Base-by-base conservation (phyloP, 53 echinoderm and acorn worm species). In the Mesocentrotus franciscanus region DNA sequence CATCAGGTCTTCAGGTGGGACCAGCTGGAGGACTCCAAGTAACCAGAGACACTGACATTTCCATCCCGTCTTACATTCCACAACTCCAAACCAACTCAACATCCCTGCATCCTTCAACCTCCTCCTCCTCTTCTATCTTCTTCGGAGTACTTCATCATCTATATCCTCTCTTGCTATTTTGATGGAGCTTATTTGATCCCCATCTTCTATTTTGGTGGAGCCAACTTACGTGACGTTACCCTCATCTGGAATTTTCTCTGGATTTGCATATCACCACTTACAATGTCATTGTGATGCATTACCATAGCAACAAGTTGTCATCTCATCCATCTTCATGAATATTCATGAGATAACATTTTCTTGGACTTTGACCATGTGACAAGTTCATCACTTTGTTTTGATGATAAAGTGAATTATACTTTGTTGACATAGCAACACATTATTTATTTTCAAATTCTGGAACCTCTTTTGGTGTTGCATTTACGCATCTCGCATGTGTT, bases 31-130 rank as follows among this genome's bases (percentile, higher is more conserved):
- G 90, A 90, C 85, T 60, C 17, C 90, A 66, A 35, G 93, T 59
- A 93, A 93, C 93, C 76, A 93, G 93, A 93, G 76, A 93, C 93
- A 64, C 92, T 93, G 93, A 93, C 93, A 93, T 93, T 93, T 93
- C 93, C 93, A 93, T 74, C 74, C 93, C 93, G 72, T 64, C 92
- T 74, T 93, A 93, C 93, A 93, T 93, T 93, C 93, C 93, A 93
- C 93, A 42, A 49, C 72, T 93, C 93, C 56, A 93, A 92, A 92
- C 92, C 92, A 92, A 92, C 62, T 92, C 62, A 92, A 92, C 62
- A 92, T 92, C 60, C 70, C 92, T 32, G 92, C 92, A 92, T 92
- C 92, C 68, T 49, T 61, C 68, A 14, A 56, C 68, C 39, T 66
- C 62, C 92, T 92, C 92, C 92, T 92, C 22, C 92, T 92, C 68